Conservation (phyloP, 2,797 vertebrate species). For the Spondyliosoma cantharus region DNA sequence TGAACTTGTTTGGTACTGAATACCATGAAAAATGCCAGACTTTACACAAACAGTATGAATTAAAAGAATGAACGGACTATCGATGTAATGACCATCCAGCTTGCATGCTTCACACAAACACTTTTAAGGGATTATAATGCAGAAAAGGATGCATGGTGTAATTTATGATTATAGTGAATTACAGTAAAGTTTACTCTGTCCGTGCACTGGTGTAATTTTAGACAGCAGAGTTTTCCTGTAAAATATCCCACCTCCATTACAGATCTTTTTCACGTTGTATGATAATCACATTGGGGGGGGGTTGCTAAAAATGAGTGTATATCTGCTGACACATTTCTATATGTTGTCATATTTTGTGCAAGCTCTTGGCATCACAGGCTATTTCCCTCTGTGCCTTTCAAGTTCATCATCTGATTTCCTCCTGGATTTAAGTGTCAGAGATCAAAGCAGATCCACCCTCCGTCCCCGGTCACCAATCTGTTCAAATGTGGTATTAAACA, state of each 20-base stretch:
- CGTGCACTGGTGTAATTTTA: too few relatives aligned
- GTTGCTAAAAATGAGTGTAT: too few relatives aligned
- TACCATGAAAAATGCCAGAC: not conserved
- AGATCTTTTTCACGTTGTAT: too few relatives aligned
- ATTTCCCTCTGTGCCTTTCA: slow-evolving; percentile 1
- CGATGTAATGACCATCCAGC: not conserved
- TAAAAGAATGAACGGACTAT: not conserved
- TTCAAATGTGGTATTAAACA: slow-evolving; percentile 50
- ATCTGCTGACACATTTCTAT: too few relatives aligned
- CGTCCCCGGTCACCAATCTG: slow-evolving; percentile 4
- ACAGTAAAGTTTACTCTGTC: too few relatives aligned
- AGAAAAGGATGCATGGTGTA: too few relatives aligned
- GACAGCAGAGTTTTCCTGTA: too few relatives aligned
- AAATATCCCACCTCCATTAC: too few relatives aligned
- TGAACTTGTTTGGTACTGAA: not conserved
- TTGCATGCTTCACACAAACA: not conserved
- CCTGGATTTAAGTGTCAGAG: slow-evolving; percentile 29
- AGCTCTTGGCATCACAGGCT: not conserved
- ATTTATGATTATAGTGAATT: too few relatives aligned
- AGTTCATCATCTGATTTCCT: slow-evolving; percentile 4
- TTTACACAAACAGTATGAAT: too few relatives aligned
- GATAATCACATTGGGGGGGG: too few relatives aligned
- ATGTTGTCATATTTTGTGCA: not conserved
- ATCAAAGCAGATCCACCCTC: slow-evolving; percentile 35
- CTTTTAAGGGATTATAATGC: not conserved